These are phyloP conservation scores for Solenopsis fugax DNA, from an alignment of 1,140 invertebrate species.

Conservation along the genomic window DNA sequence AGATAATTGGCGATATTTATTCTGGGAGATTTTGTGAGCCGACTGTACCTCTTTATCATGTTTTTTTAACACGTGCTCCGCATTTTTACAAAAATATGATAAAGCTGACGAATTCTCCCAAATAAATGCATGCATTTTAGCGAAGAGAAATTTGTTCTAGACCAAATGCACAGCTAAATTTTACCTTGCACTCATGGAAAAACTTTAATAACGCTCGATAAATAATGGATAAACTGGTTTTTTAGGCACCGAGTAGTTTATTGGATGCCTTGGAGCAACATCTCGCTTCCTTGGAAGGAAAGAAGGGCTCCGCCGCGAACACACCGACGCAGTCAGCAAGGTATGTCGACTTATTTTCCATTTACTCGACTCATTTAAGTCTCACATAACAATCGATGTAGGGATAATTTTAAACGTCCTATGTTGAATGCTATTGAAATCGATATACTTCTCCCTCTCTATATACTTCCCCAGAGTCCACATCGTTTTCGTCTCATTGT, in stretches of 20 bases:
- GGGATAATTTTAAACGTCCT: constrained; percentile 56
- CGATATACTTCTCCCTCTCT: constrained; percentile 31
- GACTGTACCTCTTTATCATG: neutral
- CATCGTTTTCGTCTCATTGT: constrained; percentile 48
- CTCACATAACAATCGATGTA: constrained; percentile 63
- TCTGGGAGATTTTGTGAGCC: constrained; percentile 38
- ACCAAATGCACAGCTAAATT: constrained; percentile 47
- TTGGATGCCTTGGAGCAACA: constrained; percentile 99
- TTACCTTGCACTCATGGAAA: constrained; percentile 4
- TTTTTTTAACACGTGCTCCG: neutral
- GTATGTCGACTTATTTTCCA: constrained; percentile 84
- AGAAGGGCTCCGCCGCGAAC: constrained; percentile 94
- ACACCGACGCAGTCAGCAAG: constrained; percentile 94
- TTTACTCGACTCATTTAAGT: constrained; percentile 19
- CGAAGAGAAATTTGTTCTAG: constrained; percentile 16
- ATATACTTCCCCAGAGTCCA: constrained; percentile 38
- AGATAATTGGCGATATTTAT: constrained; percentile 43
- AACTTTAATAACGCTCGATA: neutral
- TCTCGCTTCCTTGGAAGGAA: constrained; percentile 96
- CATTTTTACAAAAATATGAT: neutral
- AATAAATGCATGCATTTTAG: constrained; percentile 59
- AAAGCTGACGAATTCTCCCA: constrained; percentile 32
- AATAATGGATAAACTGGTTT: constrained; percentile 22
- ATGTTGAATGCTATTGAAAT: constrained; percentile 57
- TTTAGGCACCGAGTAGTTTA: constrained; percentile 97